Conservation (phyloP, 2,113 vertebrate genomes). For the Ifrita kowaldi region DNA sequence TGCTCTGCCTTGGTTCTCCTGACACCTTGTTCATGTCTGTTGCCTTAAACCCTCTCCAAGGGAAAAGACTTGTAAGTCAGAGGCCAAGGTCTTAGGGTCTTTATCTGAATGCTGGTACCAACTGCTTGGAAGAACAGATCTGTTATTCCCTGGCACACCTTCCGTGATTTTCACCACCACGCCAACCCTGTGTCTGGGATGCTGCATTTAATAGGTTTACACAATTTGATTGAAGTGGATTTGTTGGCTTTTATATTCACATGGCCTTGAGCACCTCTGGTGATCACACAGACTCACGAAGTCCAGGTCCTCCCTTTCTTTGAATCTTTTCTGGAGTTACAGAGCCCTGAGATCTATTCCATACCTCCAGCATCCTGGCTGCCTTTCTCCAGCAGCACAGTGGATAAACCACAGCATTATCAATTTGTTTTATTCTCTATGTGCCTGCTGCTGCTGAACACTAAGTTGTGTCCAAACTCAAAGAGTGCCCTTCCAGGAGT, state of each 20-base stretch:
- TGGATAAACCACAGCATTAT: not conserved
- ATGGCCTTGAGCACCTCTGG: not conserved
- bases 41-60: not conserved
- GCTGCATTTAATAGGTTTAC: not conserved
- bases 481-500: not conserved
- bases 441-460: not conserved
- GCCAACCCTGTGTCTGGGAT: not conserved
- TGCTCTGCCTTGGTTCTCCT: not conserved
- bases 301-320: not conserved
- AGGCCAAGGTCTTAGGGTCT: not conserved
- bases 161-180: not conserved
- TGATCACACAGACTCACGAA: not conserved
- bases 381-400: not conserved
- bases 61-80: not conserved
- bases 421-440: not conserved
- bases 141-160: not conserved
- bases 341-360: not conserved
- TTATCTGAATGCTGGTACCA: not conserved
- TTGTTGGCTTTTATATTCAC: not conserved
- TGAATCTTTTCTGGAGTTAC: not conserved
- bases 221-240: not conserved
- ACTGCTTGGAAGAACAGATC: not conserved
- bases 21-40: not conserved
- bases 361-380: not conserved
- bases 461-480: not conserved